Percentiles rank a stretch among this genome's conserved stretches.
Conservation (phyloP, 1,140 invertebrate species). For the Heliconius nattereri region DNA sequence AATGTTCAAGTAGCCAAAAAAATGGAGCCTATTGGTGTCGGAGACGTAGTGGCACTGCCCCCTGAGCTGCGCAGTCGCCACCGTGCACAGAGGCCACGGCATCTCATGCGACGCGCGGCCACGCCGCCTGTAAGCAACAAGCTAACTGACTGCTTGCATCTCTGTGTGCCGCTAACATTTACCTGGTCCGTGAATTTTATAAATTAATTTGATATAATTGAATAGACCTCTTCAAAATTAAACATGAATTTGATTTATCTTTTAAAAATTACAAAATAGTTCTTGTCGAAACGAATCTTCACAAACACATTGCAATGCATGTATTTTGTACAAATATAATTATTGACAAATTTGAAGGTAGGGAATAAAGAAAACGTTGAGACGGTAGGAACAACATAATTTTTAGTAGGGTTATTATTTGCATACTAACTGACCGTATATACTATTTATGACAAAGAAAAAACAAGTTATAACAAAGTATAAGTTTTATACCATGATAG, state of each 20-base stretch:
- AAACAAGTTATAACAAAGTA: slow-evolving; percentile 9
- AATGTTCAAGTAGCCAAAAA: slow-evolving; percentile 49
- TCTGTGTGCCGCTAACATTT: slow-evolving; percentile 75
- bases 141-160: slow-evolving; percentile 71
- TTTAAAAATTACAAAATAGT: neutral
- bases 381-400: slow-evolving; percentile 4
- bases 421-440: slow-evolving; percentile 17
- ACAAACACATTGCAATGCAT: slow-evolving; percentile 43
- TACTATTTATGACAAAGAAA: slow-evolving; percentile 15
- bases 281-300: neutral
- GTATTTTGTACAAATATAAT: slow-evolving; percentile 41
- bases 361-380: slow-evolving; percentile 14
- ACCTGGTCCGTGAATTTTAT: slow-evolving; percentile 66
- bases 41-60: slow-evolving; percentile 66
- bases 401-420: neutral
- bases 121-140: slow-evolving; percentile 82
- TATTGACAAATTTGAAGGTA: slow-evolving; percentile 23
- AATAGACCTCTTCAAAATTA: neutral
- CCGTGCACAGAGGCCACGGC: slow-evolving; percentile 67
- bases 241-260: slow-evolving; percentile 19
- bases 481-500: slow-evolving; percentile 52
- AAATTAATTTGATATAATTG: neutral
- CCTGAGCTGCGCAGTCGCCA: slow-evolving; percentile 72
- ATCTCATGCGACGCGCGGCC: slow-evolving; percentile 68
- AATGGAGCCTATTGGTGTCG: slow-evolving; percentile 68